phyloP scores from a whole-genome alignment of 1,140 invertebrate genomes.

The Alviniconcha marisindica region DNA sequence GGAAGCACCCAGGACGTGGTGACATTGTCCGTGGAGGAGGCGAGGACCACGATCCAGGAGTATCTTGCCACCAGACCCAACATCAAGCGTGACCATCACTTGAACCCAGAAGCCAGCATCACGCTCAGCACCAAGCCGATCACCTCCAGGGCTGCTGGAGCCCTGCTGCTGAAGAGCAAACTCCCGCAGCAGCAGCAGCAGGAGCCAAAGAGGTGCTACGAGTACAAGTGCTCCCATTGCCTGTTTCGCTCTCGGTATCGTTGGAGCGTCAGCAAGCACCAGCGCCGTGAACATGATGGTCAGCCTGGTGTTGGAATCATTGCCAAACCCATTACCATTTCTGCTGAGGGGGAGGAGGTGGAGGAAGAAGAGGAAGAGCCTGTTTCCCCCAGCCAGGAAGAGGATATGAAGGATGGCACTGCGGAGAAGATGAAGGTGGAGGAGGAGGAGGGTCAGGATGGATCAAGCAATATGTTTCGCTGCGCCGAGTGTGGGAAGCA shows the following conservation, averaged over 20 bases:
- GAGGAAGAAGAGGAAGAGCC: conserved; percentile 80
- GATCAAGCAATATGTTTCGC: conserved; percentile 52
- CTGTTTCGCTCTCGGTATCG: conserved; percentile 83
- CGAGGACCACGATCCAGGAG: conserved; percentile 70
- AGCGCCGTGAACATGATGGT: conserved; percentile 85
- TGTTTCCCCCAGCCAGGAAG: conserved; percentile 82
- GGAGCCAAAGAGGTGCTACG: conserved; percentile 35
- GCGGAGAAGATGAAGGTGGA: conserved; percentile 3
- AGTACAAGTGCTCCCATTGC: conserved; percentile 86
- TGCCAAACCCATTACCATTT: conserved; percentile 7
- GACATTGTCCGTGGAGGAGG: conserved; percentile 68
- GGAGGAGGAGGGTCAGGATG: background rate
- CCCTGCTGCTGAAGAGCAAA: background rate
- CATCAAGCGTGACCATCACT: conserved; percentile 63
- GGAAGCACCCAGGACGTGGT: conserved; percentile 64
- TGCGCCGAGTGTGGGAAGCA: conserved; percentile 68
- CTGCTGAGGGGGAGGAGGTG: background rate
- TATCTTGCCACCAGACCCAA: conserved; percentile 67
- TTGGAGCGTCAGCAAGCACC: conserved; percentile 97
- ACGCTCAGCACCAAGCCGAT: background rate
- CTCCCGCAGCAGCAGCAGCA: background rate
- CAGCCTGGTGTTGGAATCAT: conserved; percentile 84
- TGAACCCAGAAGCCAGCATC: conserved; percentile 44
- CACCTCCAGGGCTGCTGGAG: background rate
- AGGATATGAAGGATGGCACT: conserved; percentile 75